These are phyloP conservation scores for Phortica okadai DNA, from an alignment of 2,888 invertebrate genomes.

Conservation along the genomic window DNA sequence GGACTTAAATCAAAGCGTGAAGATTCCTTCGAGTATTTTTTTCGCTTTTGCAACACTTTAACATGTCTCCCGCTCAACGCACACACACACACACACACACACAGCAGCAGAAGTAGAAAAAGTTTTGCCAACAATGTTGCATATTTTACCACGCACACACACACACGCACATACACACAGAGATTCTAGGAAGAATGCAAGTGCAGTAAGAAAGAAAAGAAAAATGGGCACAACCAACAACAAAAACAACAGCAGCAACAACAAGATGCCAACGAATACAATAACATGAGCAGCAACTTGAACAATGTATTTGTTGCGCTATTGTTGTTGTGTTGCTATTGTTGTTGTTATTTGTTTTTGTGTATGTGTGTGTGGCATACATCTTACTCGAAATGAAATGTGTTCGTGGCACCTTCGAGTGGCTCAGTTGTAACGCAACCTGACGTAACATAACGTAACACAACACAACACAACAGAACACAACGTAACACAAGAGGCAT, in stretches of 20 bases:
- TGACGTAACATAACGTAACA: not conserved
- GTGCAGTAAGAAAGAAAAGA: not conserved
- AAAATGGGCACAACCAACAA: conserved; percentile 9
- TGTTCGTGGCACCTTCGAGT: conserved; percentile 11
- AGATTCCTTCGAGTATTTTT: conserved; percentile 16
- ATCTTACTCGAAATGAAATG: conserved; percentile 19
- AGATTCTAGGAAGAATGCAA: not conserved
- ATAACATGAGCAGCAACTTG: conserved; percentile 4
- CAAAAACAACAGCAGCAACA: not conserved
- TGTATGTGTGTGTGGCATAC: not conserved
- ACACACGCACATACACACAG: too few species aligned
- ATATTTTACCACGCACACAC: not conserved
- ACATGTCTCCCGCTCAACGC: not conserved
- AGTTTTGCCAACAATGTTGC: conserved; percentile 21
- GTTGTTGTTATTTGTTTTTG: not conserved
- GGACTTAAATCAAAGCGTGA: conserved; percentile 3
- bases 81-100: not conserved
- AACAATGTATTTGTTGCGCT: not conserved
- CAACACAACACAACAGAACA: not conserved
- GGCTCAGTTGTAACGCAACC: conserved; percentile 18
- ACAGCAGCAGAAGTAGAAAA: not conserved
- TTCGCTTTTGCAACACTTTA: conserved; percentile 18
- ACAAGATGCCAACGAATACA: not conserved
- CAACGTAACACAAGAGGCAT: not conserved
- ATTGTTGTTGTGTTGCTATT: not conserved